Conservation (phyloP, 2,797 vertebrate genomes). For the Momotus momota region DNA sequence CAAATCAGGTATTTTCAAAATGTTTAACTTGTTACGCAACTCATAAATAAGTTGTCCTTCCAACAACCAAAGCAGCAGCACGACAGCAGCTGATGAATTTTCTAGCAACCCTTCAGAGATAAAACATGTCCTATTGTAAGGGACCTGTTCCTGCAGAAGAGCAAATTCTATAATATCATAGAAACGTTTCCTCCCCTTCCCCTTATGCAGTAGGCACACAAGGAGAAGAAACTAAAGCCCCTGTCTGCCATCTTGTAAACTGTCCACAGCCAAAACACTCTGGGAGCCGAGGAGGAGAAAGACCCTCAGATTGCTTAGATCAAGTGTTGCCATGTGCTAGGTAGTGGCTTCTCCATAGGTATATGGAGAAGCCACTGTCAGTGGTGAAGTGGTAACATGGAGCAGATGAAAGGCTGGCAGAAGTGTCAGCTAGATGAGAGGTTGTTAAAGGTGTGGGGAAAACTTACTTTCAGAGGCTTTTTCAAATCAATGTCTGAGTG, state of each 20-base stretch:
- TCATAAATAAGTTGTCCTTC: background rate
- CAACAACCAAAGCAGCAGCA: background rate
- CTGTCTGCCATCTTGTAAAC: background rate
- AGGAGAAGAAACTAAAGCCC: background rate
- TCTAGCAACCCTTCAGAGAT: background rate
- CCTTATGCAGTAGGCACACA: background rate
- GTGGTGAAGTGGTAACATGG: background rate
- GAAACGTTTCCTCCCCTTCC: background rate
- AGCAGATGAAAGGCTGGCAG: background rate
- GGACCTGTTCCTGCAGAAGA: background rate
- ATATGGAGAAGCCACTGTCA: background rate
- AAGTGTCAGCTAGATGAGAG: background rate
- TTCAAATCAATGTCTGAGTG: constrained; percentile 97
- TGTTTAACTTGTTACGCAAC: background rate
- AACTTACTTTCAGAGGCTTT: constrained; percentile 93
- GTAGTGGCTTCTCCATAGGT: too few relatives aligned
- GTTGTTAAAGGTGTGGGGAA: background rate
- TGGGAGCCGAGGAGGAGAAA: background rate
- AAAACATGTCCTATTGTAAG: background rate
- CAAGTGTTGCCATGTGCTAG: background rate
- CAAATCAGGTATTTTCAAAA: background rate
- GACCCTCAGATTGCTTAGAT: background rate
- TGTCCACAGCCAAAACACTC: background rate
- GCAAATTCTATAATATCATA: background rate
- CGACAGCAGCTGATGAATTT: background rate